These are phyloP conservation scores for Solenopsis invicta DNA, from an alignment of 1,140 invertebrate genomes.

Conservation along the genomic window DNA sequence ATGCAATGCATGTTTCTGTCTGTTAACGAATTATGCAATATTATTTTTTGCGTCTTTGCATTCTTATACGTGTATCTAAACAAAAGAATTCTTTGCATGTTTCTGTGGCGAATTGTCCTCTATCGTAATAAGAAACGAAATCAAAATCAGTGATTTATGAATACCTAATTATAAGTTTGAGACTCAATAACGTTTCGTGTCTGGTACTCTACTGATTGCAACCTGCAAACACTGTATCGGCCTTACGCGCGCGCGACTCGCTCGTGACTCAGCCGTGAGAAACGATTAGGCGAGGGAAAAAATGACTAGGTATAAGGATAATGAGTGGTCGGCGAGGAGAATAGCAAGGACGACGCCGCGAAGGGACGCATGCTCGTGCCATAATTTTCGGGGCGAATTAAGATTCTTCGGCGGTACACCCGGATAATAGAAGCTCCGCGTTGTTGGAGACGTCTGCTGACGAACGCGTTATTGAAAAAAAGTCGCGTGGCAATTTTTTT, in stretches of 20 bases:
- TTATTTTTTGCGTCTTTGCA: neutral
- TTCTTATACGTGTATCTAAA: neutral
- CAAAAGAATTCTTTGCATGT: neutral
- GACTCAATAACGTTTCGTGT: neutral
- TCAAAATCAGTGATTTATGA: slow-evolving; percentile 8
- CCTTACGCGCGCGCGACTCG: slow-evolving; percentile 54
- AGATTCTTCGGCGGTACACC: slow-evolving; percentile 74
- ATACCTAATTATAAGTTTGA: neutral
- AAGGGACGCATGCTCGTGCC: slow-evolving; percentile 70
- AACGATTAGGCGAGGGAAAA: slow-evolving; percentile 71
- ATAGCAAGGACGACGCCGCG: slow-evolving; percentile 41
- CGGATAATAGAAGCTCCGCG: slow-evolving; percentile 63
- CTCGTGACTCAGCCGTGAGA: slow-evolving; percentile 78
- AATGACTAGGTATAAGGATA: slow-evolving; percentile 75
- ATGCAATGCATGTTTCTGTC: neutral
- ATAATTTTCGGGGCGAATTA: slow-evolving; percentile 82
- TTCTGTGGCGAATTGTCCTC: neutral
- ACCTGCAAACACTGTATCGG: neutral
- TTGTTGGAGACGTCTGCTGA: slow-evolving; percentile 22
- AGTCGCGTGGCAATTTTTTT: neutral
- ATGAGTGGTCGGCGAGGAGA: slow-evolving; percentile 75
- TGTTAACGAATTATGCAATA: neutral
- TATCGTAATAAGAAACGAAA: neutral
- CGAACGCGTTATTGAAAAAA: neutral
- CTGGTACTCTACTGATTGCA: neutral